Conservation (phyloP, 2,113 vertebrate species). For the Barbus barbus region DNA sequence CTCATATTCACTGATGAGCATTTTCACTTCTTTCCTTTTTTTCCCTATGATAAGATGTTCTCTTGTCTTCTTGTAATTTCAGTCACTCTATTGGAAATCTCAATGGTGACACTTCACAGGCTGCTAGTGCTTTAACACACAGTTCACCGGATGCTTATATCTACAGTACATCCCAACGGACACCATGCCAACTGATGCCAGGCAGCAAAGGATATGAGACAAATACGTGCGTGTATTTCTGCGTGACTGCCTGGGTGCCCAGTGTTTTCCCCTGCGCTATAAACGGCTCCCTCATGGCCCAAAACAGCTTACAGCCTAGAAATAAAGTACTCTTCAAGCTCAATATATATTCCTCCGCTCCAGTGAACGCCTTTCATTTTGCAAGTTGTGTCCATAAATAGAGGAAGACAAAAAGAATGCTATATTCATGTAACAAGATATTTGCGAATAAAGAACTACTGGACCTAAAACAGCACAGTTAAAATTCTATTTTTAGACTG, state of each 20-base stretch:
- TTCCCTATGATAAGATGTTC: neutral
- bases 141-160: constrained; percentile 20
- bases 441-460: constrained; percentile 59
- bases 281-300: constrained; percentile 61
- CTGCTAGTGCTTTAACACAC: constrained; percentile 6
- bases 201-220: constrained; percentile 54
- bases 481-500: constrained; percentile 53
- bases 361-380: constrained; percentile 59
- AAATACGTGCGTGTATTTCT: constrained; percentile 46
- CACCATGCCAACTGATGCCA: constrained; percentile 41
- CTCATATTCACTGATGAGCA: neutral
- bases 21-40: neutral
- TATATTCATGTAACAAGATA: constrained; percentile 49
- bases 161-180: neutral
- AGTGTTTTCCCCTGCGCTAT: constrained; percentile 60
- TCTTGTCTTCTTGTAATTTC: neutral
- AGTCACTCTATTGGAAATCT: neutral
- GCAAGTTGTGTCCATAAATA: constrained; percentile 68
- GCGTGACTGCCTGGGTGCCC: constrained; percentile 41
- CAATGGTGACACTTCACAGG: neutral
- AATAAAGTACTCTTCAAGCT: constrained; percentile 64
- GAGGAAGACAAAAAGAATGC: constrained; percentile 53
- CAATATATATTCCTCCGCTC: constrained; percentile 69
- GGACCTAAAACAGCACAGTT: constrained; percentile 19
- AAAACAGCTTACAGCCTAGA: constrained; percentile 67